These are phyloP conservation scores for Cardiocondyla obscurior DNA, from an alignment of 1,140 invertebrate genomes.

Conservation along the genomic window DNA sequence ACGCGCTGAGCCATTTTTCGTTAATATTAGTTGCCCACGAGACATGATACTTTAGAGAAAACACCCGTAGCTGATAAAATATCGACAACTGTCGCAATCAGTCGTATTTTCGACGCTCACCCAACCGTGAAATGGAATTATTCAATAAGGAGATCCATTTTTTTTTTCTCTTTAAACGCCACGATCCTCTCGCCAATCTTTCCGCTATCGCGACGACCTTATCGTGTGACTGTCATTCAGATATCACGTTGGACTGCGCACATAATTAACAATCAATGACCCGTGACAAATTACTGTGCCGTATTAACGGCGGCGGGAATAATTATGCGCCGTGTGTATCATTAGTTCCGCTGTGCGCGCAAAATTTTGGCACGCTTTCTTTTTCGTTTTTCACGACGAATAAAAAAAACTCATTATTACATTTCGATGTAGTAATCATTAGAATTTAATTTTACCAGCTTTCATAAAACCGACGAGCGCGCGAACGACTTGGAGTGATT, in stretches of 20 bases:
- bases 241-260: neutral
- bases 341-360: constrained; percentile 44
- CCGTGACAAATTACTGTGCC: constrained; percentile 17
- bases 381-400: constrained; percentile 17
- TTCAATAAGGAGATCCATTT: constrained; percentile 29
- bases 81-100: neutral
- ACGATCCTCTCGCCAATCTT: neutral
- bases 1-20: neutral
- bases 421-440: neutral
- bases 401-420: neutral
- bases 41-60: constrained; percentile 2
- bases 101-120: neutral
- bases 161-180: constrained; percentile 19
- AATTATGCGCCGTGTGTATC: constrained; percentile 38
- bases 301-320: constrained; percentile 49
- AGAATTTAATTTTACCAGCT: neutral
- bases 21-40: neutral
- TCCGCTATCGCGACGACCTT: neutral
- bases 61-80: constrained; percentile 18
- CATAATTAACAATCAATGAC: constrained; percentile 51
- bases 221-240: constrained; percentile 1
- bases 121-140: constrained; percentile 28
- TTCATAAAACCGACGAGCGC: neutral
- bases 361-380: constrained; percentile 51
- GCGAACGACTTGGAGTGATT: neutral